Conservation (phyloP, 2,113 vertebrate species). For the Indri indri region DNA sequence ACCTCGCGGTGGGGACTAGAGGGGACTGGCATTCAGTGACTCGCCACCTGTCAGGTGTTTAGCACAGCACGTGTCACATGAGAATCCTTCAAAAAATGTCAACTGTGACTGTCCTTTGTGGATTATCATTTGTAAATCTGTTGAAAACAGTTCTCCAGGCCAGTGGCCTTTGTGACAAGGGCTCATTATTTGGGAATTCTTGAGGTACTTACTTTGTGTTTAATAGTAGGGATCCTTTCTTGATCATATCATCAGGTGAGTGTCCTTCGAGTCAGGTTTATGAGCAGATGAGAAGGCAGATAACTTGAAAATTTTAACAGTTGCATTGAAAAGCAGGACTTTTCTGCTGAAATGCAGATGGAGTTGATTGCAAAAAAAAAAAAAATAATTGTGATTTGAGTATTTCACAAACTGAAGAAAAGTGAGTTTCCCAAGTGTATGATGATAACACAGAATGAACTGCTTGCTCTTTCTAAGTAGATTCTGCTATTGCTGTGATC, state of each 20-base stretch:
- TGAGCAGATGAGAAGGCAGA: neutral
- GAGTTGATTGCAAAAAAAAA: neutral
- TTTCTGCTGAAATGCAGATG: neutral
- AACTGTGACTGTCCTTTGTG: neutral
- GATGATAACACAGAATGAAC: neutral
- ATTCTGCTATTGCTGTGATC: neutral
- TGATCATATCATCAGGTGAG: neutral
- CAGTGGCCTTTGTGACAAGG: neutral
- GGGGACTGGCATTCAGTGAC: neutral
- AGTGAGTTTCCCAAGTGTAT: neutral
- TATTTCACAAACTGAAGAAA: neutral
- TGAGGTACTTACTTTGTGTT: neutral
- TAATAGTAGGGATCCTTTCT: neutral
- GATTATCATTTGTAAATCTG: neutral
- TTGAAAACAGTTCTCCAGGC: neutral
- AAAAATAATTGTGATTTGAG: neutral
- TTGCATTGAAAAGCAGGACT: neutral
- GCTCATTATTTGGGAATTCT: neutral
- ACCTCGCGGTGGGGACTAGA: accelerated
- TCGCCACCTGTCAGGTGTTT: neutral
- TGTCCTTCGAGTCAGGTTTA: neutral
- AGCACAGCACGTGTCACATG: neutral
- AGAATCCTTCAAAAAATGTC: neutral
- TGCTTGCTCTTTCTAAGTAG: neutral
- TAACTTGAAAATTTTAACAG: neutral